These are phyloP conservation scores for Morpho achilles DNA, from an alignment of 2,888 invertebrate genomes.

Conservation along the genomic window DNA sequence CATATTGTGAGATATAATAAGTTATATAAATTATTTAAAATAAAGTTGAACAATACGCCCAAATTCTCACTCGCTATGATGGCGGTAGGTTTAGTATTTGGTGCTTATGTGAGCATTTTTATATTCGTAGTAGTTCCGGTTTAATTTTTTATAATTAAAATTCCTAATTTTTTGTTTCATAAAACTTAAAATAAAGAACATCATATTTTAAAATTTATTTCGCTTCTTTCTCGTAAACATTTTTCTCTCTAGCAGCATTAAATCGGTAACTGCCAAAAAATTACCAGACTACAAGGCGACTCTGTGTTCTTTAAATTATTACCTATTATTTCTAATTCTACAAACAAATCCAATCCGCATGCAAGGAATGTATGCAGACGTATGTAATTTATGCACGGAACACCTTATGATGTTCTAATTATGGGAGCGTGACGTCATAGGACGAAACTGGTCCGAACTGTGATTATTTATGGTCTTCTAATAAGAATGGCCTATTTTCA, in stretches of 20 bases:
- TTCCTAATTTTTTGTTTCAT: too few relatives aligned
- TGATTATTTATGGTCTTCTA: conserved; percentile 4
- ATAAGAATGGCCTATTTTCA: background rate
- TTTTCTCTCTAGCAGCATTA: background rate
- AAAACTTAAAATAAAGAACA: too few relatives aligned
- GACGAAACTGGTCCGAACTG: conserved; percentile 38
- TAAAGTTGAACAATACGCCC: too few relatives aligned
- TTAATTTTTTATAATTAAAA: too few relatives aligned
- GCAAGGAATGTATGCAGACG: background rate
- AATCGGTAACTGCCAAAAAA: background rate
- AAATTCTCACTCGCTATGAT: too few relatives aligned
- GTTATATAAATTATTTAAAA: too few relatives aligned
- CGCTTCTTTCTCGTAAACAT: background rate
- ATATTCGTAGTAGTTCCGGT: too few relatives aligned
- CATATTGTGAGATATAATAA: too few relatives aligned
- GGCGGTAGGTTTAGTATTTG: too few relatives aligned
- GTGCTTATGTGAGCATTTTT: too few relatives aligned
- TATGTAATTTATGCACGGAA: background rate
- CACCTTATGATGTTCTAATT: conserved; percentile 34
- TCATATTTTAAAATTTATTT: conserved; percentile 2
- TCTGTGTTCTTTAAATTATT: background rate
- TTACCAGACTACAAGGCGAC: background rate
- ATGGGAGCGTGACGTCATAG: conserved; percentile 34
- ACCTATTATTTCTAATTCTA: too few relatives aligned
- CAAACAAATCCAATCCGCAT: background rate